These are phyloP conservation scores for Phallusia fumigata DNA, from an alignment of 23 tunicate species.

Conservation along the genomic window DNA sequence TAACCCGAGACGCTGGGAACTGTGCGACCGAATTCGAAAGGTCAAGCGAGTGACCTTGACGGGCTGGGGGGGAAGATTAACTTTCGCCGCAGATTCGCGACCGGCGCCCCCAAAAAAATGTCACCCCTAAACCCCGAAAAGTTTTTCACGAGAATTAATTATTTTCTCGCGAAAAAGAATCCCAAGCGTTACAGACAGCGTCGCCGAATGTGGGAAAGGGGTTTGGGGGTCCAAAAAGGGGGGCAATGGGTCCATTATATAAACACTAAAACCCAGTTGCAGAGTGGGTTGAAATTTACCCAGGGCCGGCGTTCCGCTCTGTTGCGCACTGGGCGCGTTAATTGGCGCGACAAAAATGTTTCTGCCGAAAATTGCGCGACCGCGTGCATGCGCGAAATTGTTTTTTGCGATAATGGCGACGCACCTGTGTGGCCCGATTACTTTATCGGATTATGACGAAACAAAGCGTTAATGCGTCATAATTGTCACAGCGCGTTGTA, in stretches of 20 bases:
- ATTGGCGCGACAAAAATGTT: slow-evolving; percentile 4
- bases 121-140: too few relatives aligned
- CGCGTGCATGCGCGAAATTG: neutral
- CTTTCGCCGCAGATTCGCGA: slow-evolving; percentile 22
- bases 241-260: neutral
- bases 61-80: neutral
- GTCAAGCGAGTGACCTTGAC: slow-evolving; percentile 36
- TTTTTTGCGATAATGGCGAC: slow-evolving; percentile 2
- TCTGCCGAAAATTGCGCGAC: neutral
- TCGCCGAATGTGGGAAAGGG: too few relatives aligned
- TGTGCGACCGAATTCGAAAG: slow-evolving; percentile 14
- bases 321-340: slow-evolving; percentile 3
- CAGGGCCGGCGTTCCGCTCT: neutral
- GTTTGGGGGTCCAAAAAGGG: neutral
- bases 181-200: neutral
- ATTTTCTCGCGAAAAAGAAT: neutral
- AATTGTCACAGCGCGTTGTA: slow-evolving; percentile 13
- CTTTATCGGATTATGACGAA: slow-evolving; percentile 26
- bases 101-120: neutral
- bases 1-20: slow-evolving; percentile 48
- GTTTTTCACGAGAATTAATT: neutral
- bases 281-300: neutral
- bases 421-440: slow-evolving; percentile 7
- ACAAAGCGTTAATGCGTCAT: slow-evolving; percentile 31
- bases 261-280: neutral